phyloP scores from a whole-genome alignment of 2,888 invertebrate species.

The Heteromurus nitidus region DNA sequence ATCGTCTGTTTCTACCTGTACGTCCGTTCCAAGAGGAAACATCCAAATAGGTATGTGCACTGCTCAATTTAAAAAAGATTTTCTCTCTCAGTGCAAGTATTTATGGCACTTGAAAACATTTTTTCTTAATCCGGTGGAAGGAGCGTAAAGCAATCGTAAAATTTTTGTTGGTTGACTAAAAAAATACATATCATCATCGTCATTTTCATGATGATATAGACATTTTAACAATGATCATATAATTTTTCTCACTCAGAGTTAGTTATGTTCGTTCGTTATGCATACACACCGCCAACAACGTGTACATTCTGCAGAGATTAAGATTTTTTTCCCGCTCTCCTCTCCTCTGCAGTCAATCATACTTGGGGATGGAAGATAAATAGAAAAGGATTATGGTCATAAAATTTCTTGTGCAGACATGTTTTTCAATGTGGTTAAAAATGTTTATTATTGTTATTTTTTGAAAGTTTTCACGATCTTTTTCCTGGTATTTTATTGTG shows the following conservation, averaged over 20 bases:
- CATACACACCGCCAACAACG: constrained; percentile 24
- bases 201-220: constrained; percentile 56
- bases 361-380: constrained; percentile 55
- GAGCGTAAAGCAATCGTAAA: constrained; percentile 47
- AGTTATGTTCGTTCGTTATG: neutral
- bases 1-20: constrained; percentile 74
- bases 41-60: constrained; percentile 60
- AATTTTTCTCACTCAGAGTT: constrained; percentile 1
- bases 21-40: constrained; percentile 71
- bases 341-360: constrained; percentile 46
- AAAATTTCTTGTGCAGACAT: constrained; percentile 41
- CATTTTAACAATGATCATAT: constrained; percentile 48
- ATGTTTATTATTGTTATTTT: constrained; percentile 49
- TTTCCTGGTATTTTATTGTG: constrained; percentile 58
- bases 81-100: neutral
- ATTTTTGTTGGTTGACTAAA: constrained; percentile 32
- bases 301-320: constrained; percentile 35
- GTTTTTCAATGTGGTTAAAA: constrained; percentile 54
- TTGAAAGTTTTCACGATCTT: constrained; percentile 50
- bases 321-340: constrained; percentile 49
- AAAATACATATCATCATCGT: constrained; percentile 22
- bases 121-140: neutral
- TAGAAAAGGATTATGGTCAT: constrained; percentile 54
- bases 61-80: neutral
- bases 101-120: neutral